phyloP scores from a whole-genome alignment of 2,797 vertebrate genomes.

The Taeniopygia guttata region DNA sequence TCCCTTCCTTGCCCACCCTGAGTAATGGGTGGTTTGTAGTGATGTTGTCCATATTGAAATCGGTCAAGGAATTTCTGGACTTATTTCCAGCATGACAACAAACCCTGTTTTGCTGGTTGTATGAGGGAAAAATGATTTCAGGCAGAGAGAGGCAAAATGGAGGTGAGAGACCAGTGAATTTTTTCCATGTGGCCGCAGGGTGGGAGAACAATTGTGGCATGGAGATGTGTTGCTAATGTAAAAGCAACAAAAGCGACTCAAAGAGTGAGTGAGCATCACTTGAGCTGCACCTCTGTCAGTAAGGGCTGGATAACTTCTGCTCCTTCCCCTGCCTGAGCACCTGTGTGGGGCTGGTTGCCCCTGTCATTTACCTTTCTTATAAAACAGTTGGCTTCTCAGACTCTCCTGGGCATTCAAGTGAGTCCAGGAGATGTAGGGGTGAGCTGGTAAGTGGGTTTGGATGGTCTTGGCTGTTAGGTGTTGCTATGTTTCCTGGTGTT shows the following conservation, averaged over 20 bases:
- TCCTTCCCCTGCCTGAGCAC: too few relatives aligned
- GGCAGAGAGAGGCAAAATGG: not conserved
- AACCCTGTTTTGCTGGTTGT: not conserved
- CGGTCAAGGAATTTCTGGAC: not conserved
- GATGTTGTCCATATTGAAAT: not conserved
- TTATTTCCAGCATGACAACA: not conserved
- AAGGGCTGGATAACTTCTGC: not conserved
- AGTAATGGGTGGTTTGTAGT: not conserved
- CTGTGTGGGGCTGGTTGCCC: too few relatives aligned
- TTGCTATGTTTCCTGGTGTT: too few relatives aligned
- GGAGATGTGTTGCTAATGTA: rapidly evolving
- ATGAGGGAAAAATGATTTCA: rapidly evolving
- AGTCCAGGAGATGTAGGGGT: too few relatives aligned
- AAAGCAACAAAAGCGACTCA: not conserved
- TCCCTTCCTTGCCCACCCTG: not conserved
- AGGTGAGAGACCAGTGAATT: rapidly evolving
- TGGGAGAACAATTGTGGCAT: not conserved
- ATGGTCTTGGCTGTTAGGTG: too few relatives aligned
- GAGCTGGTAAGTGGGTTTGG: too few relatives aligned
- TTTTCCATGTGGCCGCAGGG: not conserved
- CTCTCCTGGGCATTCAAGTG: too few relatives aligned
- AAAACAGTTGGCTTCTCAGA: too few relatives aligned
- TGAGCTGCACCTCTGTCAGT: not conserved
- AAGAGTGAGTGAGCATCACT: rapidly evolving
- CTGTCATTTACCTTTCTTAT: too few relatives aligned